Conservation (phyloP, 1,140 invertebrate species). For the Euwallacea fornicatus region DNA sequence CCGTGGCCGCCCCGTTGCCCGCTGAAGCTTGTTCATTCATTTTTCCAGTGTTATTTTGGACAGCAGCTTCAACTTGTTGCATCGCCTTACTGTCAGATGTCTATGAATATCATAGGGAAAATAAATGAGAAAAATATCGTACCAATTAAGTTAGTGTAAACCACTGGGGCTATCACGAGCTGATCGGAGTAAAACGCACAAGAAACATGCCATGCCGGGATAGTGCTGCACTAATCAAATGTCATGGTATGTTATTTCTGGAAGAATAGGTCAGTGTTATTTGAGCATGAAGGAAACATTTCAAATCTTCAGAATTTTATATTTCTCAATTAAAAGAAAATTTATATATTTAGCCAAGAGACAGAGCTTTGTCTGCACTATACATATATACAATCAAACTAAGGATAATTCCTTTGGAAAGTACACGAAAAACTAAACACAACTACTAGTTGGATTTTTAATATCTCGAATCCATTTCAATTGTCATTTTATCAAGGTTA, state of each 20-base stretch:
- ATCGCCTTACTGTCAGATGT: conserved; percentile 51
- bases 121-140: background rate
- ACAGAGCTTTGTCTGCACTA: no score
- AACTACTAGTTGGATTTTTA: no score
- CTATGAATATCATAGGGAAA: no score
- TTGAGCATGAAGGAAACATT: no score
- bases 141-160: conserved; percentile 34
- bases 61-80: conserved; percentile 62
- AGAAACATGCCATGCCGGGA: conserved; percentile 45
- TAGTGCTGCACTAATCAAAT: conserved; percentile 35
- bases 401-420: no score
- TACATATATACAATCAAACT: no score
- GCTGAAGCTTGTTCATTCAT: conserved; percentile 45
- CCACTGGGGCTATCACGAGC: conserved; percentile 49
- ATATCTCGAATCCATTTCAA: no score
- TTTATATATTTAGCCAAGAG: no score
- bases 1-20: conserved; percentile 26
- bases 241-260: conserved; percentile 44
- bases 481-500: no score
- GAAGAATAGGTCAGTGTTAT: conserved; percentile 13
- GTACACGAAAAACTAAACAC: no score
- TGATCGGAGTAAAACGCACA: conserved; percentile 38
- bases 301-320: no score
- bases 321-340: no score
- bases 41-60: conserved; percentile 59